These are phyloP conservation scores for Leucosticte australis DNA, from an alignment of 2,113 vertebrate genomes.

Conservation along the genomic window DNA sequence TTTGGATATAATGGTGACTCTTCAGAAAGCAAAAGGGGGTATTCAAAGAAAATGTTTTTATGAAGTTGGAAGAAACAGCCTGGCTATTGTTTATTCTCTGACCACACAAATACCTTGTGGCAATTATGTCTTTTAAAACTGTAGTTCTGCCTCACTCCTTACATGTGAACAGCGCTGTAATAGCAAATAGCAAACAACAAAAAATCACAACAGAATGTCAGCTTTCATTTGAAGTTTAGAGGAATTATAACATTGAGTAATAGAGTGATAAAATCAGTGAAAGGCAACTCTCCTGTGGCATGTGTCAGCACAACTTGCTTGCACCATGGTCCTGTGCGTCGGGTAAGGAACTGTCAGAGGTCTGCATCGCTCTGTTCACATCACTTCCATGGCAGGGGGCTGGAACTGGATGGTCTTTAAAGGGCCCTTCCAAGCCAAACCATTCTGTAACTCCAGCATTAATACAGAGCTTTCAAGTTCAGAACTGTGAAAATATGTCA, in stretches of 20 bases:
- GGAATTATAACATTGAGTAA: background rate
- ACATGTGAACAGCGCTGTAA: background rate
- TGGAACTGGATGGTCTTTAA: background rate
- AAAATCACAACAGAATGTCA: background rate
- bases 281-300: background rate
- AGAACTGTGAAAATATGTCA: background rate
- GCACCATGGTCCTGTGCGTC: background rate
- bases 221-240: background rate
- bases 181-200: background rate
- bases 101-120: constrained; percentile 25
- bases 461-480: background rate
- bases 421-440: background rate
- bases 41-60: constrained; percentile 38
- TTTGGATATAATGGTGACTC: background rate
- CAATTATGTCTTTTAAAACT: constrained; percentile 12
- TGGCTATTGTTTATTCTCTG: constrained; percentile 6
- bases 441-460: background rate
- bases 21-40: background rate
- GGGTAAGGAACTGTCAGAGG: background rate
- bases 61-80: constrained; percentile 30
- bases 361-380: background rate
- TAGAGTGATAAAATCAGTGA: background rate
- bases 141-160: background rate
- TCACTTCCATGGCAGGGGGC: background rate
- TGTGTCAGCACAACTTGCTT: background rate